Evolutionary conservation across 1,140 invertebrate genomes (phyloP).

Genomic region (Aradophagus sp.): DNA sequence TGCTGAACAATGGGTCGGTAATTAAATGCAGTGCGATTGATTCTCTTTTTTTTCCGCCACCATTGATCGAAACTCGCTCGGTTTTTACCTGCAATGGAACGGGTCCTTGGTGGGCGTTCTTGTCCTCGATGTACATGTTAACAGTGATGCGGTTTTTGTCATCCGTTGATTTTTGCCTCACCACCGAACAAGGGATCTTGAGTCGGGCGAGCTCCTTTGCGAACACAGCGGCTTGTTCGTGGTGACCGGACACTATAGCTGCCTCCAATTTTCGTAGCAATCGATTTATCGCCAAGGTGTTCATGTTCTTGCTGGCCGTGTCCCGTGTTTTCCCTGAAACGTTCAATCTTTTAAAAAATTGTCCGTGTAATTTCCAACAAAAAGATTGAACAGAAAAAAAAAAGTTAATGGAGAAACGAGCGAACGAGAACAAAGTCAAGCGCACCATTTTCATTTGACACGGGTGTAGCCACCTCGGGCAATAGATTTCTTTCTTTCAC

Average conservation of each 20-base stretch:
- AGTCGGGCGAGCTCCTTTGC: conserved; percentile 82
- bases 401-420: not conserved
- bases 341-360: conserved; percentile 24
- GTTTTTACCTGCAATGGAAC: conserved; percentile 79
- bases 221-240: conserved; percentile 79
- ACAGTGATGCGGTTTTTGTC: conserved; percentile 77
- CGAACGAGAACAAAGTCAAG: not conserved
- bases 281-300: conserved; percentile 79
- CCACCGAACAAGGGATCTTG: conserved; percentile 80
- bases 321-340: conserved; percentile 55
- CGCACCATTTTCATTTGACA: conserved; percentile 44
- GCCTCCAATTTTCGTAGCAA: conserved; percentile 80
- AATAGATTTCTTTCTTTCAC: conserved; percentile 13
- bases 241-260: conserved; percentile 81
- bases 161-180: conserved; percentile 74
- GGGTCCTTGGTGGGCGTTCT: conserved; percentile 82
- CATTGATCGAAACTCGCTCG: conserved; percentile 8
- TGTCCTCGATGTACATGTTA: conserved; percentile 86
- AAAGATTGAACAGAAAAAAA: conserved; percentile 12
- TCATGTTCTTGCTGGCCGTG: conserved; percentile 67
- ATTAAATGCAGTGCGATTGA: too few relatives aligned
- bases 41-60: not conserved
- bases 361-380: not conserved
- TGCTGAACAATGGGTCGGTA: too few relatives aligned
- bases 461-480: conserved; percentile 14